Conservation (phyloP, 2,797 vertebrate genomes). For the Tympanoctomys barrerae region DNA sequence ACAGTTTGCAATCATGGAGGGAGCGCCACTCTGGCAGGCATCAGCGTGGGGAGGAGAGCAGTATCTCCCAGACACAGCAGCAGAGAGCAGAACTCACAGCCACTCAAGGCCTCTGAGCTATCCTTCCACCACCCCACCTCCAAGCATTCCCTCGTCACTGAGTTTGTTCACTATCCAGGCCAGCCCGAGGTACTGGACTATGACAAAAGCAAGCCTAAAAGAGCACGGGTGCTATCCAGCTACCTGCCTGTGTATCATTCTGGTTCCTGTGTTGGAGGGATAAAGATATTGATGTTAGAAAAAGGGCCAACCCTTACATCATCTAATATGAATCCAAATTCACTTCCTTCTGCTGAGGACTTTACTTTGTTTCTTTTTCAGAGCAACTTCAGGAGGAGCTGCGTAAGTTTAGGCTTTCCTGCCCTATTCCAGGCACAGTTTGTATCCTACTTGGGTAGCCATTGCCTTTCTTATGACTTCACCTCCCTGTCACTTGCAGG, state of each 20-base stretch:
- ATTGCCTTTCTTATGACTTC: neutral
- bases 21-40: neutral
- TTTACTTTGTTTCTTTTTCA: conserved; percentile 61
- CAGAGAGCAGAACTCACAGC: neutral
- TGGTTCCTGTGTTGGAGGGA: neutral
- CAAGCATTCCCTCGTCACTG: neutral
- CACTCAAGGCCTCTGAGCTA: neutral
- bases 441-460: neutral
- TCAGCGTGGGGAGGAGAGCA: neutral
- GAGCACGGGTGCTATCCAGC: neutral
- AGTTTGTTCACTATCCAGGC: neutral
- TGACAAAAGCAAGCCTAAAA: neutral
- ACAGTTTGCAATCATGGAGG: neutral
- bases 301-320: neutral
- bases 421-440: neutral
- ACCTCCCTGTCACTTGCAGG: conserved; percentile 68
- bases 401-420: conserved; percentile 70
- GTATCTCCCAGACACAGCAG: fast-evolving
- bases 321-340: neutral
- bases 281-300: neutral
- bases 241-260: neutral
- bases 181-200: neutral
- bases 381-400: conserved; percentile 77
- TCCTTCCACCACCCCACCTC: neutral
- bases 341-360: neutral